Percentiles rank a stretch among this genome's conserved stretches.
phyloP scores from a whole-genome alignment of 2,113 vertebrate genomes.

The Spizaetus ornatus region DNA sequence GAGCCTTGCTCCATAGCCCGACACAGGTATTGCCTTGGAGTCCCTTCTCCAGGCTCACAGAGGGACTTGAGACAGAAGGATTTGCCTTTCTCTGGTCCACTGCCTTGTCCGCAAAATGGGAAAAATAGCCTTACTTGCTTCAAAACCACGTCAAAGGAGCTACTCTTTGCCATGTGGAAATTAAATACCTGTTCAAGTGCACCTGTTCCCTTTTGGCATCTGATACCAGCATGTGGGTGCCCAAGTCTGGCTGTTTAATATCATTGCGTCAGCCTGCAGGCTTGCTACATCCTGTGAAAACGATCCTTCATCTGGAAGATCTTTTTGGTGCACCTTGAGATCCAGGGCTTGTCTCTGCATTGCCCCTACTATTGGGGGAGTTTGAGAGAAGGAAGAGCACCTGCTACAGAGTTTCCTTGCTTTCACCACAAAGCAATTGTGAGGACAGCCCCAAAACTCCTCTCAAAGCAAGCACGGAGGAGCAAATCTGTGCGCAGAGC shows the following conservation, averaged over 20 bases:
- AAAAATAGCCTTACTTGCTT: not conserved
- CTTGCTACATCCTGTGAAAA: not conserved
- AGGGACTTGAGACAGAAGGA: not conserved
- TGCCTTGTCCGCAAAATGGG: not conserved
- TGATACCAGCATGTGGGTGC: not conserved
- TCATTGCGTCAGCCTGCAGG: not conserved
- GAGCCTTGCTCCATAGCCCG: not conserved
- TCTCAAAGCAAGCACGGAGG: not conserved
- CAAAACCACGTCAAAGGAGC: not conserved
- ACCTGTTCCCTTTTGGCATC: not conserved
- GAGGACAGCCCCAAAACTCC: not conserved
- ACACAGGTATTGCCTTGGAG: not conserved
- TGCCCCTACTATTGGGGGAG: not conserved
- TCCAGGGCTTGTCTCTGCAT: too few species aligned
- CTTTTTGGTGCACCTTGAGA: not conserved
- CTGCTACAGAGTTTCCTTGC: not conserved
- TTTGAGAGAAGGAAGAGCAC: not conserved
- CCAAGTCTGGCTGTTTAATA: not conserved
- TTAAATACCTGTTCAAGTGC: not conserved
- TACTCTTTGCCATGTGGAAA: not conserved
- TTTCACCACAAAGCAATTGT: not conserved
- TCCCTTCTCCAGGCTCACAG: not conserved
- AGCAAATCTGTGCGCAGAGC: not conserved
- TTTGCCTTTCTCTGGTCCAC: not conserved
- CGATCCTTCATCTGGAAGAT: not conserved